Evolutionary conservation across 23 tunicate genomes (phyloP), one percentile per base, ranked within the genome.

Genomic region (Styela plicata): DNA sequence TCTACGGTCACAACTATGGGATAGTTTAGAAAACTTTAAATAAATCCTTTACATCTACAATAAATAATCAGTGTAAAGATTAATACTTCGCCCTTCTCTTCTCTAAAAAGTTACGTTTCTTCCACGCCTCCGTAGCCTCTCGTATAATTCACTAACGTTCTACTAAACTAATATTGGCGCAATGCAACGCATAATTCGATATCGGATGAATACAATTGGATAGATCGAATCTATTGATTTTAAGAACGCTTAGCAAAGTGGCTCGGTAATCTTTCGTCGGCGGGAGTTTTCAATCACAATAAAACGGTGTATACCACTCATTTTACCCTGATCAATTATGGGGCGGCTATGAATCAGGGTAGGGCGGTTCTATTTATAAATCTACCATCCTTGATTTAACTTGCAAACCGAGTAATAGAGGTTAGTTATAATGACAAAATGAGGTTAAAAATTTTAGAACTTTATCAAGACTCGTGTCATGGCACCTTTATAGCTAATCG

Each of bases 221-320:
- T 71, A 28, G 35, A 71, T 71, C 34, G 37, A 71, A 26, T 71
- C 37, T 28, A 71, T 71, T 34, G 77, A 71, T 71, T 71, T 71
- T 71, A 27, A 71, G n/a, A 44, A 44, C 57, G 57, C 57, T 44
- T 44, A 44, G 57, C 57, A 44, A 44, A 44, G 57, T 44, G 57
- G 57, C 57, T 44, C 13, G 10, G 57, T 44, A 44, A 44, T 44
- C 57, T 44, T 44, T 44, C 57, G 57, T 5, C 57, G 57, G 57
- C 57, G 57, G 13, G 57, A 44, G 57, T 44, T 44, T 44, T 44
- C 57, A 44, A 44, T 44, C 57, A 44, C 57, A 13, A 44, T 13
- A 44, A 13, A 13, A 44, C 7, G 57, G 57, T 7, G 13, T 44
- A 44, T 44, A 44, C 57, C 57, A 7, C 57, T 44, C 13, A 5